Evolutionary conservation across 2,888 invertebrate genomes (phyloP), one percentile per base, ranked within the genome.

Genomic region (Pseudococcus viburni): DNA sequence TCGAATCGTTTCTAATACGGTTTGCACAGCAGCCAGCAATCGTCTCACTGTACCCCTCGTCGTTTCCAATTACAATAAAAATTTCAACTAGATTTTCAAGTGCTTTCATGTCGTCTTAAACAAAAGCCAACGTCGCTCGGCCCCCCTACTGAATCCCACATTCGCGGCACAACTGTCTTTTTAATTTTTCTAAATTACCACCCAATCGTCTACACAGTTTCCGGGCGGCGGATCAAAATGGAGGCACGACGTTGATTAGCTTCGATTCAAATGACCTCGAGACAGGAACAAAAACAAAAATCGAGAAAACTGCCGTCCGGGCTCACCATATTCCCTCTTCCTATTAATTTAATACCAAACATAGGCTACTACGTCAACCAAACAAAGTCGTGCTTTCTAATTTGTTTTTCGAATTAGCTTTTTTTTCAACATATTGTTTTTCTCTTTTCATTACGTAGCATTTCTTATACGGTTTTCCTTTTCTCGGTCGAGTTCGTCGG

Each of bases 21-120:
- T 68, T 26, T 26, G 19, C 26, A 26, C 26, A 22, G 26, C 68
- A 19, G 68, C 26, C 26, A 42, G 42, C n/a, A 9, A 9, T 19
- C 64, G 11, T 51, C 48, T 17, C 55, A 2, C 55, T n/a, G n/a
- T n/a, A 15, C 55, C 15, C 15, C 55, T 55, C 55, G 55, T 55
- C 68, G 68, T 68, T 68, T 68, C 68, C 68, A 22, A 68, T 68
- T 68, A 68, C 68, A 68, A 68, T 68, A 68, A 68, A 68, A 68
- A 68, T 68, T 68, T 68, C 68, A 68, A 68, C 68, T 26, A 68
- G 26, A 68, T 68, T 68, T 68, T 22, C 68, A 26, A 68, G 68
- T 68, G 26, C 68, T 68, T 68, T 68, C 22, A 68, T 68, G 68
- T 68, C 68, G 22, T 26, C 22, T 22, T 22, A 68, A 68, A 68